Evolutionary conservation across 1,140 invertebrate species (phyloP), one percentile per base, ranked within the genome.

Genomic region (Solenopsis invicta): DNA sequence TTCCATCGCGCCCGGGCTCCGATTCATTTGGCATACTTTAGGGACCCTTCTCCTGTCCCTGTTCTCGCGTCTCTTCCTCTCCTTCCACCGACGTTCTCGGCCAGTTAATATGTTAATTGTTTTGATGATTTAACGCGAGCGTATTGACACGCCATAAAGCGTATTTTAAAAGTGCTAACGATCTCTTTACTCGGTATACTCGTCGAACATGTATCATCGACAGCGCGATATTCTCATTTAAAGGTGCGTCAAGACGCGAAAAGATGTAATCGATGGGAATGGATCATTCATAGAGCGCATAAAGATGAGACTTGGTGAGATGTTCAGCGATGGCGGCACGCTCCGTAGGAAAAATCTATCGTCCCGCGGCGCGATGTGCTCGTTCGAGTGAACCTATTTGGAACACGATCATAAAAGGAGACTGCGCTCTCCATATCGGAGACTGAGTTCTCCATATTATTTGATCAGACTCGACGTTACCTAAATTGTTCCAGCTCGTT

Each of bases 341-440:
- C 62, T 29, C 61, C 10, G 48, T 56, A 61, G 74, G 86, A 74
- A 90, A 88, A 90, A 90, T 90, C 89, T 75, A 90, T 85, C 88
- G 89, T 87, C 74, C 71, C 80, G 80, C 59, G 67, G 80, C 61
- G 67, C 88, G 72, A 85, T 86, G 85, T 86, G 85, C 80, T 89
- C 87, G 88, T 91, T 91, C 66, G 62, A 86, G 61, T 74, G 71
- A 89, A 89, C 71, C 87, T 91, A 91, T 93, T 91, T 89, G 62
- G 85, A 91, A 89, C 74, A 77, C 71, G 64, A 88, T 92, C 89
- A 84, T 91, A 92, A 92, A 92, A 92, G 86, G 69, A 90, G 87
- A 91, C 77, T 89, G 87, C 87, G 71, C 77, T 89, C 66, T 92
- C 88, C 85, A 86, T 88, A 89, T 91, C 89, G 86, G 41, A 85